Evolutionary conservation across 2,797 vertebrate genomes (phyloP).

Genomic region (Euphonia xanthogaster): DNA sequence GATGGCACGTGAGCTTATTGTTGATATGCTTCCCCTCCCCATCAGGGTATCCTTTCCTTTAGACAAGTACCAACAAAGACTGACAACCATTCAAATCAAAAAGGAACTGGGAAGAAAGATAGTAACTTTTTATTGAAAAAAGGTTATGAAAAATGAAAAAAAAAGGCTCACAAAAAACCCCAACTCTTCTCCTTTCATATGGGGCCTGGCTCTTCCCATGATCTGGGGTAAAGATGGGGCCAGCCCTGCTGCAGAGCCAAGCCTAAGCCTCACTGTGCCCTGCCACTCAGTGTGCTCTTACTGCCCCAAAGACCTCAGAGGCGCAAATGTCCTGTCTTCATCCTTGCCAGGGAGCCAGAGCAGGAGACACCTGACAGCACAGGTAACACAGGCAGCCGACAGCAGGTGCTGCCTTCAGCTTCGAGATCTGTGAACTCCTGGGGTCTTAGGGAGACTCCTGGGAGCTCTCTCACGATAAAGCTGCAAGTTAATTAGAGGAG

Average conservation of each 20-base stretch:
- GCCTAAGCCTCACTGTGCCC: neutral
- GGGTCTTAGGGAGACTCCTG: neutral
- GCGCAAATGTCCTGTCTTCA: neutral
- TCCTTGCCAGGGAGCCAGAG: neutral
- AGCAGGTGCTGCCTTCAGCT: neutral
- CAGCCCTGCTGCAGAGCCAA: neutral
- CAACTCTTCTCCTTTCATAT: neutral
- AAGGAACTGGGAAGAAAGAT: neutral
- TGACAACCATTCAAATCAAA: neutral
- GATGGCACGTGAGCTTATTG: neutral
- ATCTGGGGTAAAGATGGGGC: neutral
- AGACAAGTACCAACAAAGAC: neutral
- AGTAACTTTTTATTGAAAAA: neutral
- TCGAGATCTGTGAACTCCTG: neutral
- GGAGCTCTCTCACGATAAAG: neutral
- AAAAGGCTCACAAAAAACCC: accelerated
- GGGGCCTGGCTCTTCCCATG: neutral
- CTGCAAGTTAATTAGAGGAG: neutral
- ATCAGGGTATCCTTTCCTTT: neutral
- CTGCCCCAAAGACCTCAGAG: neutral
- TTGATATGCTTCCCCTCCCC: neutral
- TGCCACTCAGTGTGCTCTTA: neutral
- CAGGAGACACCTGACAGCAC: neutral
- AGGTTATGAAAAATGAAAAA: neutral
- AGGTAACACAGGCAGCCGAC: neutral